A percentile compares a stretch with the other conserved stretches of the same genome.
Conservation (phyloP, 2,888 invertebrate species). For the Apamea monoglypha region DNA sequence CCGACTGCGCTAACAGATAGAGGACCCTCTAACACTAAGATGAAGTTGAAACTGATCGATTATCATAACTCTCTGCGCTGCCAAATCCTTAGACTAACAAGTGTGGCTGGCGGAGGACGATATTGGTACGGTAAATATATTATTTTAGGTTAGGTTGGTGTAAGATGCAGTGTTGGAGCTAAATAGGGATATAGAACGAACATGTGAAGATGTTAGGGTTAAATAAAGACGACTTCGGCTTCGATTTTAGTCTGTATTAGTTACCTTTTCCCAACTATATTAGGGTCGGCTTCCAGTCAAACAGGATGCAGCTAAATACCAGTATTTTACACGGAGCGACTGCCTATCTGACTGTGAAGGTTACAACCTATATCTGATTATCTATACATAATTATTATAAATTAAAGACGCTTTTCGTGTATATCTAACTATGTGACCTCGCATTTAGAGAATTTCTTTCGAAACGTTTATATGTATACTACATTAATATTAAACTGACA, state of each 20-base stretch:
- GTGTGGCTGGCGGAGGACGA: slow-evolving; percentile 12
- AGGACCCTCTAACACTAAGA: slow-evolving; percentile 29
- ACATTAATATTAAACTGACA: too few species aligned
- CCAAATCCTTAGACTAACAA: slow-evolving; percentile 55
- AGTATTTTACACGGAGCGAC: not conserved
- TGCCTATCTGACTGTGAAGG: too few species aligned
- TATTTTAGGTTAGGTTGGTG: slow-evolving; percentile 19
- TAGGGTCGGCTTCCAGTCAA: not conserved
- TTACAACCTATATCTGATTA: too few species aligned
- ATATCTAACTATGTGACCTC: too few species aligned
- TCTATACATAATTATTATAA: too few species aligned
- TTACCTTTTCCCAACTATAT: not conserved
- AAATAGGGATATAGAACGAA: not conserved
- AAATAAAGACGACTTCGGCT: not conserved
- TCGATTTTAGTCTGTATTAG: not conserved
- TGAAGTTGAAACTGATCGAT: slow-evolving; percentile 57
- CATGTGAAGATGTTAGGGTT: not conserved
- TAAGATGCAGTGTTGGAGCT: not conserved
- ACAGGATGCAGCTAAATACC: not conserved
- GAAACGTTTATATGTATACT: too few species aligned
- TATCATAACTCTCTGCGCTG: slow-evolving; percentile 50
- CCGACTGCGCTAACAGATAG: slow-evolving; percentile 44
- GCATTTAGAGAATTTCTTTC: too few species aligned
- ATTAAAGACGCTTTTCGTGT: too few species aligned
- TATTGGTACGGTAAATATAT: slow-evolving; percentile 24